Percentiles rank a stretch among this genome's conserved stretches.
Conservation (phyloP, 2,797 vertebrate genomes). For the Apodemus agrarius region DNA sequence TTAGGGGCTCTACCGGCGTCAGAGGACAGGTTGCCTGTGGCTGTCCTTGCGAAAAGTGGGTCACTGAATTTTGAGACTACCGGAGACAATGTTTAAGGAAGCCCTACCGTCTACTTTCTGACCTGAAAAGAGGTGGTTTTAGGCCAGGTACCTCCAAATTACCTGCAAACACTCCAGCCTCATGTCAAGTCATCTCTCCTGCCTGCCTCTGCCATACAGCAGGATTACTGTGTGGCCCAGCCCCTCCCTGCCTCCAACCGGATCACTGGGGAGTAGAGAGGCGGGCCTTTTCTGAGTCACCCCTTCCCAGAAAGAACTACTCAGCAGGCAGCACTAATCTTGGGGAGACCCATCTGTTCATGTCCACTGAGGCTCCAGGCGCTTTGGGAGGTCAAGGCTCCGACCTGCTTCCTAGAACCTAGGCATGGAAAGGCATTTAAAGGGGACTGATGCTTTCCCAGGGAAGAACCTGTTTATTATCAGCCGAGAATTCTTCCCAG, state of each 20-base stretch:
- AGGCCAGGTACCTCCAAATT: neutral
- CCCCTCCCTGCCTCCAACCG: accelerated
- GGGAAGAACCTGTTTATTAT: neutral
- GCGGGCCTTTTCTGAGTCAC: neutral
- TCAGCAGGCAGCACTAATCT: neutral
- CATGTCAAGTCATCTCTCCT: neutral
- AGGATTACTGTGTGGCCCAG: too few relatives aligned
- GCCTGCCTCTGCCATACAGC: accelerated
- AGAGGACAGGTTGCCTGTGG: neutral
- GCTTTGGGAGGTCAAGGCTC: too few relatives aligned
- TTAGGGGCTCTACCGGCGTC: too few relatives aligned
- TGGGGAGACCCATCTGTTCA: neutral
- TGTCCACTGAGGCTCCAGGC: neutral
- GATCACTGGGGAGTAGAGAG: neutral
- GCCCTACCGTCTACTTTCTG: neutral
- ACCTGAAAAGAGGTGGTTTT: neutral
- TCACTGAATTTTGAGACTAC: neutral
- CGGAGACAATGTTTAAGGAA: neutral
- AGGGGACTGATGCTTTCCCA: neutral
- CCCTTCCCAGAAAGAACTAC: accelerated
- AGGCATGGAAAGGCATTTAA: neutral
- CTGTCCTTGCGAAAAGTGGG: neutral
- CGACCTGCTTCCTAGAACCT: neutral
- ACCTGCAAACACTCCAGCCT: neutral
- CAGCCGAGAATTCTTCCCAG: neutral